Evolutionary conservation across 2,113 vertebrate genomes (phyloP).

Genomic region (Neogobius melanostomus): DNA sequence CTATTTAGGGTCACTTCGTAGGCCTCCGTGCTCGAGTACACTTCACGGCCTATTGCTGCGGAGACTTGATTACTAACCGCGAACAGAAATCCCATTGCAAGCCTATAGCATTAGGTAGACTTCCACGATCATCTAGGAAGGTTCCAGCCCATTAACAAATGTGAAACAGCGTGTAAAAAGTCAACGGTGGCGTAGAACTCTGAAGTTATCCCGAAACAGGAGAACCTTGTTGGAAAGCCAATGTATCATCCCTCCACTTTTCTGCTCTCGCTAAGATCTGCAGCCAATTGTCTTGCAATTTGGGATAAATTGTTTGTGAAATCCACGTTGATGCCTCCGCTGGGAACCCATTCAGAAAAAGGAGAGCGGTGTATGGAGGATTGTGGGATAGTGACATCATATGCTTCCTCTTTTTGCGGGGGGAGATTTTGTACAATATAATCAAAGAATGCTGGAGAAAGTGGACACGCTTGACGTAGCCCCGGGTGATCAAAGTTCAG

Average conservation of each 20-base stretch:
- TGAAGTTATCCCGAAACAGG: constrained; percentile 79
- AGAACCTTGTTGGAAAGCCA: constrained; percentile 76
- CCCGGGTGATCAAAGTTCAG: constrained; percentile 60
- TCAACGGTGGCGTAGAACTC: constrained; percentile 34
- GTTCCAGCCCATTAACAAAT: constrained; percentile 84
- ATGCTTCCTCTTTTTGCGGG: constrained; percentile 61
- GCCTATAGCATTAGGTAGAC: constrained; percentile 81
- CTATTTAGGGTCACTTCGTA: constrained; percentile 65
- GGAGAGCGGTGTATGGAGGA: constrained; percentile 48
- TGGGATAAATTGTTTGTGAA: constrained; percentile 83
- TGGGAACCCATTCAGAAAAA: constrained; percentile 64
- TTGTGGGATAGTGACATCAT: constrained; percentile 63
- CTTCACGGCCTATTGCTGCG: constrained; percentile 59
- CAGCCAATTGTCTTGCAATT: constrained; percentile 83
- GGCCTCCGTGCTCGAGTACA: constrained; percentile 67
- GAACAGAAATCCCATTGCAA: constrained; percentile 68
- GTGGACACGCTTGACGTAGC: constrained; percentile 53
- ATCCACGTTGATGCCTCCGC: constrained; percentile 72
- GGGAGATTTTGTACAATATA: constrained; percentile 60
- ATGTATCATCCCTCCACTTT: constrained; percentile 67
- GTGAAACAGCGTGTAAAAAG: constrained; percentile 79
- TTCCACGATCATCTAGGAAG: constrained; percentile 81
- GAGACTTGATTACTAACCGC: constrained; percentile 72
- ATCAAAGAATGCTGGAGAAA: constrained; percentile 47
- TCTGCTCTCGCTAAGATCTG: constrained; percentile 65